These are phyloP conservation scores for Mesembrinibis cayennensis DNA, from an alignment of 2,113 vertebrate species.

Conservation along the genomic window DNA sequence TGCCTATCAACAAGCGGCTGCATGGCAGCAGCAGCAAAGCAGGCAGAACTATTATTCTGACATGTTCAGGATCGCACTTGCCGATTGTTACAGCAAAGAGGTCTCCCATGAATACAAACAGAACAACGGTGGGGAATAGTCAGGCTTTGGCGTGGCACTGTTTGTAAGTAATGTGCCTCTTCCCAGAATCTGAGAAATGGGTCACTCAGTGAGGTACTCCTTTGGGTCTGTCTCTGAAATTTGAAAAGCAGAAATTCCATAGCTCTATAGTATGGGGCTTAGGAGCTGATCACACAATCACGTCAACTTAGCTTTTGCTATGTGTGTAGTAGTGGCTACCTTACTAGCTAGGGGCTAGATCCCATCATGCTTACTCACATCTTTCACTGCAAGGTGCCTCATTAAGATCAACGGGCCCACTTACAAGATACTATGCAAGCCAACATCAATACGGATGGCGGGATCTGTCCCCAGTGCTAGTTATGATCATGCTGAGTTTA, in stretches of 20 bases:
- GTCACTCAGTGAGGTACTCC: background rate
- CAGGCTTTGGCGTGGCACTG: background rate
- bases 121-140: background rate
- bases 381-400: background rate
- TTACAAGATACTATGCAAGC: background rate
- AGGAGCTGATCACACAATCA: background rate
- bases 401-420: background rate
- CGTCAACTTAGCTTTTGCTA: background rate
- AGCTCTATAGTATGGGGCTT: background rate
- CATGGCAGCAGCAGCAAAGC: background rate
- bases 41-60: constrained; percentile 46
- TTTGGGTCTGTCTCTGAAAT: background rate
- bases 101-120: background rate
- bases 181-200: background rate
- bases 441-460: background rate
- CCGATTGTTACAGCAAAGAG: background rate
- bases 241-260: background rate
- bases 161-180: background rate
- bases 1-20: background rate
- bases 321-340: background rate
- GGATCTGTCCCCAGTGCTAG: background rate
- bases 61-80: background rate
- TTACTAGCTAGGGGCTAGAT: background rate
- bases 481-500: background rate
- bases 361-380: background rate